A percentile compares a stretch with the other conserved stretches of the same genome.
phyloP scores from a whole-genome alignment of 2,797 vertebrate genomes.

The Graptemys geographica region DNA sequence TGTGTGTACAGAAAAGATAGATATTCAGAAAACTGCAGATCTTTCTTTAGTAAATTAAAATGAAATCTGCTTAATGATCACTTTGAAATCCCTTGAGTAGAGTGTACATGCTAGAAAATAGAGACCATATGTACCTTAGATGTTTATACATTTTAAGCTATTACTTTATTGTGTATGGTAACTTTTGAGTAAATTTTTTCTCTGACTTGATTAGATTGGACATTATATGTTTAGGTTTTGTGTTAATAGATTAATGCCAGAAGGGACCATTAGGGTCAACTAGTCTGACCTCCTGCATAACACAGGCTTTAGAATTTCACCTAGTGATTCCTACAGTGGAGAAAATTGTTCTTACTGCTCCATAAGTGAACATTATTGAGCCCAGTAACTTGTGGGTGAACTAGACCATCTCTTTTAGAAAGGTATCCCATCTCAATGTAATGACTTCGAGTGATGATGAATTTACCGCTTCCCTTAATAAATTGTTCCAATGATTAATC shows the following conservation, averaged over 20 bases:
- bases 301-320: background rate
- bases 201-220: background rate
- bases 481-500: background rate
- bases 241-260: background rate
- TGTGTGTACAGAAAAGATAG: background rate
- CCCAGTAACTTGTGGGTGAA: background rate
- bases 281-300: background rate
- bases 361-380: background rate
- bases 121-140: background rate
- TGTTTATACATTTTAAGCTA: background rate
- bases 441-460: background rate
- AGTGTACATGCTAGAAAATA: background rate
- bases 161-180: background rate
- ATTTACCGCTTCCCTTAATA: background rate
- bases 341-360: background rate
- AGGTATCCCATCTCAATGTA: background rate
- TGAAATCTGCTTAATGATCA: background rate
- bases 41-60: background rate
- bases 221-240: background rate
- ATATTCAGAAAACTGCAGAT: background rate
- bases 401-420: background rate
- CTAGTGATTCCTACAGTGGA: background rate
- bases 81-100: background rate
- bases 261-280: too few species aligned
- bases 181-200: background rate